Evolutionary conservation across 1,140 invertebrate species (phyloP).

Genomic region (Drosophila insularis): DNA sequence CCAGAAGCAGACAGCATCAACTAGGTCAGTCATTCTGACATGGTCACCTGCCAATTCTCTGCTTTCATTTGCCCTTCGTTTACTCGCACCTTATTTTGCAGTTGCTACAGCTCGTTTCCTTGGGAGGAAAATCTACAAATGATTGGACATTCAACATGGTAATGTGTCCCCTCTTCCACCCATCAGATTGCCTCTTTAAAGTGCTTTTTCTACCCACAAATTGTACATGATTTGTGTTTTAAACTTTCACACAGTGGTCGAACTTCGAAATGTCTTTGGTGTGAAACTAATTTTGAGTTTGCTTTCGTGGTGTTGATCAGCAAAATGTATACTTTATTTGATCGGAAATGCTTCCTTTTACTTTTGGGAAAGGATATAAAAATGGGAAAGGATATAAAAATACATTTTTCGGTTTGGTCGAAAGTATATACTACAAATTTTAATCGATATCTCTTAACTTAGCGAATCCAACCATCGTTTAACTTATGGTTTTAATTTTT

Average conservation of each 20-base stretch:
- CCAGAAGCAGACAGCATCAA: no score
- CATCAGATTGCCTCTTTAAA: neutral
- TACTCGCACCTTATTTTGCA: slow-evolving; percentile 23
- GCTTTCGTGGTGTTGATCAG: no score
- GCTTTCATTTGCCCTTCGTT: neutral
- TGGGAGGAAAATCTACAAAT: slow-evolving; percentile 41
- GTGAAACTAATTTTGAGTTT: no score
- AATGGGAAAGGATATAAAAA: no score
- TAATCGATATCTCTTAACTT: no score
- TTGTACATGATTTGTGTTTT: slow-evolving; percentile 10
- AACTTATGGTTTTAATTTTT: neutral
- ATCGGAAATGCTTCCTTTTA: no score
- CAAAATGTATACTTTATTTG: no score
- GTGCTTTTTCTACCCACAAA: neutral
- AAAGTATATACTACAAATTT: no score
- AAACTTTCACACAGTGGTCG: neutral
- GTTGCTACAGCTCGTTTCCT: no score
- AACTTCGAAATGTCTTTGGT: no score
- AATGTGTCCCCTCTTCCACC: slow-evolving; percentile 38
- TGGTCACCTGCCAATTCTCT: slow-evolving; percentile 1
- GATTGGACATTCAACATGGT: slow-evolving; percentile 34
- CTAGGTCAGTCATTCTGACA: slow-evolving; percentile 7
- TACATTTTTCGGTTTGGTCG: no score
- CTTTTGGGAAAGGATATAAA: no score
- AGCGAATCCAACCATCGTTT: neutral